Evolutionary conservation across 2,797 vertebrate species (phyloP).

Genomic region (Esox lucius): DNA sequence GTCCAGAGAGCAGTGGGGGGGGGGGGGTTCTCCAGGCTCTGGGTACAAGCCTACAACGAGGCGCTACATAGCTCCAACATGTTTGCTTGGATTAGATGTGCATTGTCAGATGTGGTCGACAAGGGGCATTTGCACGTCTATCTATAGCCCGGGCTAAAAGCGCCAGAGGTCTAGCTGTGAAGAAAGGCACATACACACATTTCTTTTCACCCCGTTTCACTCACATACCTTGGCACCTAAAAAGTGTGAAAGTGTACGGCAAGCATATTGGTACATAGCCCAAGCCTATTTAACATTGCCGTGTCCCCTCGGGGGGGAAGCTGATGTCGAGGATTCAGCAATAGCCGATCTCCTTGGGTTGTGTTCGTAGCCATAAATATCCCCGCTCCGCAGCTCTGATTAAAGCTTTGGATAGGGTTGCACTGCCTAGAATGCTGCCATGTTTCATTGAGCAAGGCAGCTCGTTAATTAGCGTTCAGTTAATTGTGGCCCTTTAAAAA

Average conservation of each 20-base stretch:
- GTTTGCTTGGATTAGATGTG: constrained; percentile 69
- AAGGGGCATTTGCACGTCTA: constrained; percentile 55
- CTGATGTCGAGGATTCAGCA: constrained; percentile 51
- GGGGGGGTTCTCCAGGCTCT: constrained; percentile 32
- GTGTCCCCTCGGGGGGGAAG: constrained; percentile 24
- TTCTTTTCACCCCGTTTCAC: constrained; percentile 39
- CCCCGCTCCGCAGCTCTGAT: constrained; percentile 65
- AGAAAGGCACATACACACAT: constrained; percentile 33
- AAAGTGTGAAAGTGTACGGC: constrained; percentile 42
- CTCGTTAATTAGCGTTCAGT: constrained; percentile 72
- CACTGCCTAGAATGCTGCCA: constrained; percentile 64
- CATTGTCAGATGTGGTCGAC: constrained; percentile 65
- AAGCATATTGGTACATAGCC: constrained; percentile 25
- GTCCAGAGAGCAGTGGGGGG: constrained; percentile 20
- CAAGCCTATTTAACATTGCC: constrained; percentile 42
- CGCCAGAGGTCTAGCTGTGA: constrained; percentile 29
- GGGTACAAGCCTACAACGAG: constrained; percentile 59
- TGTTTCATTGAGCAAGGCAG: constrained; percentile 60
- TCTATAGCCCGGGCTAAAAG: constrained; percentile 38
- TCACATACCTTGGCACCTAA: constrained; percentile 14
- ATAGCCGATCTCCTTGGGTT: constrained; percentile 62
- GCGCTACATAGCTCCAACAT: constrained; percentile 58
- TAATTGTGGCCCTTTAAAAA: constrained; percentile 78
- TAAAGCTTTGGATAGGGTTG: constrained; percentile 65
- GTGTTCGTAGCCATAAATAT: constrained; percentile 71